Percentiles rank a stretch among this genome's conserved stretches.
phyloP scores from a whole-genome alignment of 2,797 vertebrate genomes.

The Poecile montanus region DNA sequence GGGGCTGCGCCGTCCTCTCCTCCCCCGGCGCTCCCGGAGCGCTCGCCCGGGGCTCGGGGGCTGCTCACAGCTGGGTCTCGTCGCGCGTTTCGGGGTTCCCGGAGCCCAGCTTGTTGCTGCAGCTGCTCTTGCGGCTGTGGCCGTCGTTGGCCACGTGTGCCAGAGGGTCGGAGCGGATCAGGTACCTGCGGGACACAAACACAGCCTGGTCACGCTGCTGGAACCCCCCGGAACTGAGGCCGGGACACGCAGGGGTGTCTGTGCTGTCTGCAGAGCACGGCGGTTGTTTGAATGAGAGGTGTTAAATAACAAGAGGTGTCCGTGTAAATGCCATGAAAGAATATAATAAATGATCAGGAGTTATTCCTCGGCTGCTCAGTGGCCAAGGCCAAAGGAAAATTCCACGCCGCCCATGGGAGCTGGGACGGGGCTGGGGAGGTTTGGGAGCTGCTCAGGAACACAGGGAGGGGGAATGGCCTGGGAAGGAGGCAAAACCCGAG shows the following conservation, averaged over 20 bases:
- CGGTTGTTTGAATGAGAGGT: neutral
- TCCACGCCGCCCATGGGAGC: fast-evolving
- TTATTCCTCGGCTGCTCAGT: neutral
- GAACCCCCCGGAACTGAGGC: fast-evolving
- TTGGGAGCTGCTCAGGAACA: neutral
- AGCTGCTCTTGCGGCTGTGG: slow-evolving; percentile 79
- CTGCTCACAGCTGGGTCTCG: slow-evolving; percentile 90
- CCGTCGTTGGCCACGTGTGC: slow-evolving; percentile 89
- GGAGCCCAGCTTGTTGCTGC: slow-evolving; percentile 82
- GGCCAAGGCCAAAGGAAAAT: neutral
- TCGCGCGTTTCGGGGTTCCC: slow-evolving; percentile 83
- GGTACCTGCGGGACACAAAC: slow-evolving; percentile 82
- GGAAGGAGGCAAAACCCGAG: fast-evolving
- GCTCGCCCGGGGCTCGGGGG: neutral
- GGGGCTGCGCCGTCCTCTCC: neutral
- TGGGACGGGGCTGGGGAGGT: fast-evolving
- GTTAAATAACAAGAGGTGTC: neutral
- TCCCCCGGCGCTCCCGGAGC: neutral
- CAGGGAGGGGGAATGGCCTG: fast-evolving
- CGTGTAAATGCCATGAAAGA: neutral
- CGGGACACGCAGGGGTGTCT: fast-evolving
- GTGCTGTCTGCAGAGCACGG: fast-evolving
- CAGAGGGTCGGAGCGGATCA: slow-evolving; percentile 94
- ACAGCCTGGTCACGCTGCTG: fast-evolving
- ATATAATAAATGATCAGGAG: neutral